Evolutionary conservation across 2,888 invertebrate genomes (phyloP).

Genomic region (Entomobrya multifasciata): DNA sequence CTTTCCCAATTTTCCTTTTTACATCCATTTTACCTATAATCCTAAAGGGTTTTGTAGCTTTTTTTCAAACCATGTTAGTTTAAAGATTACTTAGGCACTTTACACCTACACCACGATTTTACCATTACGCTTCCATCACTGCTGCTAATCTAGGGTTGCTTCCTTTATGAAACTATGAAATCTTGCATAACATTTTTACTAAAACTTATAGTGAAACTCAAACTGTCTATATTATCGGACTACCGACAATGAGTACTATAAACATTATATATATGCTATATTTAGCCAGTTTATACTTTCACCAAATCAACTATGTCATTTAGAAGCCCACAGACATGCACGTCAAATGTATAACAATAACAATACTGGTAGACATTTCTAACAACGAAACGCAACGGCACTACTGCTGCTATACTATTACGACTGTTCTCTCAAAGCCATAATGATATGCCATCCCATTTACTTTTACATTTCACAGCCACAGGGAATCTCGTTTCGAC

Average conservation of each 20-base stretch:
- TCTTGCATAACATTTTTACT: neutral
- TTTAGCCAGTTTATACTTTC: no score
- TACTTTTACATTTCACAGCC: slow-evolving; percentile 59
- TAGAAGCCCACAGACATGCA: slow-evolving; percentile 2
- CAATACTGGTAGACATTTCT: no score
- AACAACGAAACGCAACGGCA: no score
- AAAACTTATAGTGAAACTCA: neutral
- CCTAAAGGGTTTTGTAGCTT: neutral
- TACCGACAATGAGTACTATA: neutral
- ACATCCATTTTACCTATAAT: neutral
- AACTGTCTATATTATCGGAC: neutral
- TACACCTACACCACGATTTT: neutral
- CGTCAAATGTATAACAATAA: no score
- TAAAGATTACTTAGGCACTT: slow-evolving; percentile 14
- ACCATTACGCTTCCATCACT: neutral
- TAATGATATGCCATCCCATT: slow-evolving; percentile 36
- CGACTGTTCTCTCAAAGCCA: neutral
- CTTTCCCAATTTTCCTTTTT: neutral
- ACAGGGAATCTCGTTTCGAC: slow-evolving; percentile 65
- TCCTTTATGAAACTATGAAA: slow-evolving; percentile 19
- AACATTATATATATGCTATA: no score
- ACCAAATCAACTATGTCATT: slow-evolving; percentile 42
- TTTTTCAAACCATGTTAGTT: slow-evolving; percentile 8
- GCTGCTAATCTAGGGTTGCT: neutral
- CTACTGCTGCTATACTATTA: neutral